Evolutionary conservation across 2,888 invertebrate species (phyloP).

Genomic region (Alsophila aescularia): DNA sequence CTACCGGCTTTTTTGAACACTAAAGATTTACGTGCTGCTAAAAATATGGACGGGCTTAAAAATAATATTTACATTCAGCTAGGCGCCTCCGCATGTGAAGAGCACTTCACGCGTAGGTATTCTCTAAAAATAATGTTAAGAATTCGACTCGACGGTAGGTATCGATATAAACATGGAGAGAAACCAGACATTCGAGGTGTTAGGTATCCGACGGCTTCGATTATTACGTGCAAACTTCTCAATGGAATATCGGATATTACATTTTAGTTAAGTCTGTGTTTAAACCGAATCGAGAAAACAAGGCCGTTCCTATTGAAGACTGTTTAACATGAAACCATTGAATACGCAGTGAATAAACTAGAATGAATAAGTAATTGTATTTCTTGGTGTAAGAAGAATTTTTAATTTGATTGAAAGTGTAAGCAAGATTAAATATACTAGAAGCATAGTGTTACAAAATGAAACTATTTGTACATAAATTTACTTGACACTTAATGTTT

Average conservation of each 20-base stretch:
- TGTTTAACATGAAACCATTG: conserved; percentile 8
- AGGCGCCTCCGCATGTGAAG: conserved; percentile 27
- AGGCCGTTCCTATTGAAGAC: conserved; percentile 1
- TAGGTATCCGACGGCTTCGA: conserved; percentile 56
- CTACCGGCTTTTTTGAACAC: conserved; percentile 10
- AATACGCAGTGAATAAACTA: conserved; percentile 11
- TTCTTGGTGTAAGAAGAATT: no score
- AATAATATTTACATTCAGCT: conserved; percentile 40
- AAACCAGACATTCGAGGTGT: conserved; percentile 63
- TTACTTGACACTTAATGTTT: no score
- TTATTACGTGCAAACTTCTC: conserved; percentile 57
- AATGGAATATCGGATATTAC: conserved; percentile 31
- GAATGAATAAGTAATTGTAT: not conserved
- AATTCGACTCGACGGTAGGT: conserved; percentile 49
- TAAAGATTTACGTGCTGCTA: conserved; percentile 25
- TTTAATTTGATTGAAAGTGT: no score
- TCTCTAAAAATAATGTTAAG: conserved; percentile 54
- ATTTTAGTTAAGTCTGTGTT: conserved; percentile 2
- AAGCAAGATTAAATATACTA: no score
- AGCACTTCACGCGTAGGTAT: conserved; percentile 29
- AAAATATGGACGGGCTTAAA: conserved; percentile 31
- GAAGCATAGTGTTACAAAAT: no score
- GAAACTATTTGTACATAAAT: no score
- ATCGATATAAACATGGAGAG: conserved; percentile 46
- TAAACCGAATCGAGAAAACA: conserved; percentile 10